Evolutionary conservation across 2,888 invertebrate genomes (phyloP).

Genomic region (Agonopterix heracliana): DNA sequence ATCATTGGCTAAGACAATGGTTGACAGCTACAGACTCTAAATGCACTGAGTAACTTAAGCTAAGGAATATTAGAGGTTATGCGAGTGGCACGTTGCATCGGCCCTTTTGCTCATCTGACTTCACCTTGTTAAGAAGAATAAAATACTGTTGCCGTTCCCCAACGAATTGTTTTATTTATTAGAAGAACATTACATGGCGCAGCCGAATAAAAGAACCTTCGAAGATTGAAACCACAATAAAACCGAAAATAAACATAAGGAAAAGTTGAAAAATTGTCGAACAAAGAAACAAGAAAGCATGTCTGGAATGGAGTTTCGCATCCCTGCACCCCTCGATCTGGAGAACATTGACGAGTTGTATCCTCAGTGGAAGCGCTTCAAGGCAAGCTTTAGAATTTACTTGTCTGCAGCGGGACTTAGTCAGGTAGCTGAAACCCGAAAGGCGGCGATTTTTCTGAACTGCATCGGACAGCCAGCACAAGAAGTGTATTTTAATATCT

Average conservation of each 20-base stretch:
- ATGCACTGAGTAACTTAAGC: too few relatives aligned
- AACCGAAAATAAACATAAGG: not conserved
- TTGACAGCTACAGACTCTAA: too few relatives aligned
- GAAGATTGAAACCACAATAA: too few relatives aligned
- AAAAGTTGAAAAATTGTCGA: not conserved
- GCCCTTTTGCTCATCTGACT: too few relatives aligned
- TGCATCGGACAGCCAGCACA: not conserved
- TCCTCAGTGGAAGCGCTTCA: not conserved
- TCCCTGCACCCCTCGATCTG: not conserved
- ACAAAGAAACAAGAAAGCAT: not conserved
- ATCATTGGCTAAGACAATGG: too few relatives aligned
- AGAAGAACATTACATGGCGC: not conserved
- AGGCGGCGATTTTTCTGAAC: not conserved
- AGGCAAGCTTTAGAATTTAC: not conserved
- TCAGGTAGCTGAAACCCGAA: not conserved
- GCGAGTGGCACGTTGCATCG: too few relatives aligned
- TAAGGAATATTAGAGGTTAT: too few relatives aligned
- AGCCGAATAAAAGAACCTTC: too few relatives aligned
- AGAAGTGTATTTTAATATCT: not conserved
- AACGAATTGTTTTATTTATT: not conserved
- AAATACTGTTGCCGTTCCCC: slow-evolving; percentile 15
- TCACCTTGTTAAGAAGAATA: not conserved
- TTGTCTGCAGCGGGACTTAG: not conserved
- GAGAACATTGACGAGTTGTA: not conserved
- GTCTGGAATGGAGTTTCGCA: not conserved